phyloP scores from a whole-genome alignment of 2,888 invertebrate species.

The Leucoptera coffeella region DNA sequence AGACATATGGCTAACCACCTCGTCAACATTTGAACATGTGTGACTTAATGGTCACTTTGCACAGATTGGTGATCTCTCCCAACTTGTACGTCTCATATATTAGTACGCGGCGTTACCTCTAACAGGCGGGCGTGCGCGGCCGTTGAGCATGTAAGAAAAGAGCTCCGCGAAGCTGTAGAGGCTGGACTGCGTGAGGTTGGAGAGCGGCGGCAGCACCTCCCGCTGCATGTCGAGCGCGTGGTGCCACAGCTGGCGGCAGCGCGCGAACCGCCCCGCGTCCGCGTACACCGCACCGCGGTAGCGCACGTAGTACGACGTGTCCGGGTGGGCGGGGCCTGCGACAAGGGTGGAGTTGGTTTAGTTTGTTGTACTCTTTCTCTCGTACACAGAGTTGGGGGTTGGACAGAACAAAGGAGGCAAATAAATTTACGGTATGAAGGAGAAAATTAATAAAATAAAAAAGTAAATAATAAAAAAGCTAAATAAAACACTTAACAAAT shows the following conservation, averaged over 20 bases:
- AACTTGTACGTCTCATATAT: too few species aligned
- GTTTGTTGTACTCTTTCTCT: too few species aligned
- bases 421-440: too few species aligned
- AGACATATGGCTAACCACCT: too few species aligned
- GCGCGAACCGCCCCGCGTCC: slow-evolving; percentile 86
- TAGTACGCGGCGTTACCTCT: slow-evolving; percentile 45
- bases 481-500: too few species aligned
- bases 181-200: slow-evolving; percentile 91
- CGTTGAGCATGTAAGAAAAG: slow-evolving; percentile 90
- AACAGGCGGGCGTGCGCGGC: slow-evolving; percentile 64
- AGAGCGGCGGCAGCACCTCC: slow-evolving; percentile 84
- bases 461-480: too few species aligned
- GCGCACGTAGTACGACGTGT: slow-evolving; percentile 93
- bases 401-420: too few species aligned
- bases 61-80: too few species aligned
- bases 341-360: neutral
- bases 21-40: too few species aligned
- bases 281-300: slow-evolving; percentile 92
- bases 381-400: too few species aligned
- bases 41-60: too few species aligned
- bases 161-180: slow-evolving; percentile 92
- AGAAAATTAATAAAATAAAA: too few species aligned
- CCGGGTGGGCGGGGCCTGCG: slow-evolving; percentile 84
- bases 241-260: slow-evolving; percentile 93
- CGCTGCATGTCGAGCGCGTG: slow-evolving; percentile 97